Evolutionary conservation across 2,888 invertebrate genomes (phyloP), one percentile per base, ranked within the genome.

Genomic region (Listrodromus nycthemerus): DNA sequence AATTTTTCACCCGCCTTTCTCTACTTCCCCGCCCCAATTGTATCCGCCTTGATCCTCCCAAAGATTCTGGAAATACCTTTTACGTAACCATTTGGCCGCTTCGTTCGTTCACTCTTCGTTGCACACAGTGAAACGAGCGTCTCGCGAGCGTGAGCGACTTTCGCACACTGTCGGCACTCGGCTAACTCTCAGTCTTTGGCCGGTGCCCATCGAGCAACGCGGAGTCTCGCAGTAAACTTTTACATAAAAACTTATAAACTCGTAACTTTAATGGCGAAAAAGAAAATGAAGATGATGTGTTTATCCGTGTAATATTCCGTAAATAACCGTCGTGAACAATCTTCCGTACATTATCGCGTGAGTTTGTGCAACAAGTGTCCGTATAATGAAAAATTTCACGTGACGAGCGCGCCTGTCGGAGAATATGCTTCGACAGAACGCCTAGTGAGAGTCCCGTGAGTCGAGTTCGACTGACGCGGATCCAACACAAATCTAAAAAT

Each of bases 61-160:
- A 33, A 63, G 63, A 74, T 74, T 77, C 77, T 77, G 67, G 77
- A 77, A 67, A 77, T 74, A 50, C 63, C 74, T 16, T 74, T 74
- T 74, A 74, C 61, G 74, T 74, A 74, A 55, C 55, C 48, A 61
- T 61, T 61, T 63, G 73, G 30, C 10, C 30, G 63, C 74, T 21
- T 55, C 55, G 55, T 21, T 55, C 55, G 55, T 55, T 55, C 55
- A 21, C 55, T 55, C 24, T 8, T 55, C 55, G 24, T 55, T 55
- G 24, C 21, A 55, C 24, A 21, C 55, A 13, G 55, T 24, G 55
- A 55, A 55, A 55, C 55, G 55, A 55, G 48, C 19, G 55, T 19
- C 4, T 7, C 37, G 33, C 52, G 13, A 52, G 52, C 52, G 52
- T 19, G 19, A 19, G 19, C 55, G 55, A 37, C 55, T 55, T 55